phyloP scores from a whole-genome alignment of 2,888 invertebrate genomes.

The Tinea trinotella region DNA sequence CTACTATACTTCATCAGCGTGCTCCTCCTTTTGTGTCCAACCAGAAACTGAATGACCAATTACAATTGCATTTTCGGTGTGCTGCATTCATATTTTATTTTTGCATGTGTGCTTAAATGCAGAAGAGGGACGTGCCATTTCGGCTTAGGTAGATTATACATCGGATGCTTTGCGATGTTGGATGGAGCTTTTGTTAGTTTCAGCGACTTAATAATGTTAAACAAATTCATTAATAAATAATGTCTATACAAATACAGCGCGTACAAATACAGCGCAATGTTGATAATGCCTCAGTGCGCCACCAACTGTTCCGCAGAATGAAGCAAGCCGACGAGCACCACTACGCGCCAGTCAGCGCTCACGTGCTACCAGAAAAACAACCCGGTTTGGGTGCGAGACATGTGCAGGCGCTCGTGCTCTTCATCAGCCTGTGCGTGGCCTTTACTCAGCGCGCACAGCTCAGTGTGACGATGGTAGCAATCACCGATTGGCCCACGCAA shows the following conservation, averaged over 20 bases:
- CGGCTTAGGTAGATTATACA: too few species aligned
- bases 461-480: constrained; percentile 49
- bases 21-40: too few species aligned
- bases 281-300: background rate
- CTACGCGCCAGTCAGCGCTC: background rate
- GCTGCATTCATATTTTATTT: too few species aligned
- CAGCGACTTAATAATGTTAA: background rate
- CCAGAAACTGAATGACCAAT: too few species aligned
- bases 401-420: constrained; percentile 38
- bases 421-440: constrained; percentile 35
- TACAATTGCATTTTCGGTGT: too few species aligned
- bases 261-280: background rate
- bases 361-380: background rate
- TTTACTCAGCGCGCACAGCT: constrained; percentile 36
- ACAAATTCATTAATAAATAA: background rate
- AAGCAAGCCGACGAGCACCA: background rate
- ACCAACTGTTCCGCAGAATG: background rate
- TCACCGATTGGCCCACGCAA: constrained; percentile 30
- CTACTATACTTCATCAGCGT: too few species aligned
- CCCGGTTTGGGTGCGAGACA: constrained; percentile 45
- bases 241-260: background rate
- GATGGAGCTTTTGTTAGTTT: too few species aligned
- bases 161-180: too few species aligned
- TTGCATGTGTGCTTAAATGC: too few species aligned
- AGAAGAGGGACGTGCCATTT: too few species aligned